These are phyloP conservation scores for Pyrrhia umbra DNA, from an alignment of 2,888 invertebrate genomes.

Conservation along the genomic window DNA sequence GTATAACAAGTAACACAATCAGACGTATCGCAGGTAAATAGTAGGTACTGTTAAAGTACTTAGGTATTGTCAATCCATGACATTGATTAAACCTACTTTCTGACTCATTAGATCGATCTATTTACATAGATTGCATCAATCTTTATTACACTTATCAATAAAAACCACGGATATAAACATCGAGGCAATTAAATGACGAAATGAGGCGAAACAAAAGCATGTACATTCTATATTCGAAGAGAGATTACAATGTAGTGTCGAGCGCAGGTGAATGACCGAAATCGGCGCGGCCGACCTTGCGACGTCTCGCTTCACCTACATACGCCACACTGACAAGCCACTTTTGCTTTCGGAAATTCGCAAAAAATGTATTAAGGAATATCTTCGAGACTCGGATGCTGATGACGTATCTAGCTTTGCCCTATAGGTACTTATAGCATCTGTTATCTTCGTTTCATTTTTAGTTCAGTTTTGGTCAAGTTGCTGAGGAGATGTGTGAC, in stretches of 20 bases:
- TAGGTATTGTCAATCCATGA: neutral
- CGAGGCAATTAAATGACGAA: constrained; percentile 38
- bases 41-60: neutral
- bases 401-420: constrained; percentile 49
- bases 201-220: constrained; percentile 44
- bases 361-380: constrained; percentile 77
- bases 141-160: neutral
- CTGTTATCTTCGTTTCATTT: neutral
- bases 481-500: neutral
- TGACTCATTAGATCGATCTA: neutral
- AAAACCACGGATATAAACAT: constrained; percentile 23
- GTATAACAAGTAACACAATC: neutral
- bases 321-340: constrained; percentile 85
- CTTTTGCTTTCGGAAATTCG: constrained; percentile 89
- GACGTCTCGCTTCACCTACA: constrained; percentile 87
- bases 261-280: constrained; percentile 87
- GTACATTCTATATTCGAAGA: constrained; percentile 64
- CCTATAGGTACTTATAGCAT: constrained; percentile 38
- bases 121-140: neutral
- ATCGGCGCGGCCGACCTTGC: constrained; percentile 89
- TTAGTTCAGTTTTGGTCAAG: neutral
- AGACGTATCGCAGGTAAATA: neutral
- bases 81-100: constrained; percentile 6
- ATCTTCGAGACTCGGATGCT: constrained; percentile 61
- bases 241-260: constrained; percentile 73